Evolutionary conservation across 2,113 vertebrate genomes (phyloP).

Genomic region (Grallaria varia): DNA sequence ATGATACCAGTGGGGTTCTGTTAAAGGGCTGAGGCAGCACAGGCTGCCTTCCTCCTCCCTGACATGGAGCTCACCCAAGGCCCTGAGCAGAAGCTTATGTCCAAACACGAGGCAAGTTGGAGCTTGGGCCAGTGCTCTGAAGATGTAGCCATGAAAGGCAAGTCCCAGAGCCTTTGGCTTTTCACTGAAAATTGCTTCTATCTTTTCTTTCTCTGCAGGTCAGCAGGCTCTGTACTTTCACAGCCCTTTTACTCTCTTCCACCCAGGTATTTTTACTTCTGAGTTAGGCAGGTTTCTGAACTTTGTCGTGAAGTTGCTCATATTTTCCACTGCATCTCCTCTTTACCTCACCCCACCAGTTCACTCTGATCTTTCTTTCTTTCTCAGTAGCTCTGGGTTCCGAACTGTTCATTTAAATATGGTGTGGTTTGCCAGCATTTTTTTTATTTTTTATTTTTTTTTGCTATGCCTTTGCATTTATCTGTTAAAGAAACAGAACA

Average conservation of each 20-base stretch:
- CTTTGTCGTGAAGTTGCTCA: background rate
- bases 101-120: conserved; percentile 41
- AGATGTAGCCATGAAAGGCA: background rate
- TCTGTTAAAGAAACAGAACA: conserved; percentile 31
- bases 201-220: background rate
- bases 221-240: background rate
- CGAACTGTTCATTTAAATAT: conserved; percentile 17
- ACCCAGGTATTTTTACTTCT: background rate
- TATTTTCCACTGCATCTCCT: conserved; percentile 23
- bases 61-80: conserved; percentile 34
- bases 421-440: background rate
- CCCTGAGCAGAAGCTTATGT: conserved; percentile 16
- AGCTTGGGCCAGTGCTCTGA: conserved; percentile 14
- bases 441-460: conserved; percentile 5
- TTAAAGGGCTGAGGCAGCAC: background rate
- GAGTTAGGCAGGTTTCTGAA: background rate
- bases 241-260: background rate
- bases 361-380: conserved; percentile 30
- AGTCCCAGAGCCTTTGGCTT: background rate
- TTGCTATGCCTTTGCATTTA: conserved; percentile 12
- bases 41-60: background rate
- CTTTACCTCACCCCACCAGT: background rate
- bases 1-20: background rate
- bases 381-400: conserved; percentile 4
- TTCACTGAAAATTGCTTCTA: background rate